phyloP scores from a whole-genome alignment of 2,113 vertebrate species.

The Genyomyrus donnyi region DNA sequence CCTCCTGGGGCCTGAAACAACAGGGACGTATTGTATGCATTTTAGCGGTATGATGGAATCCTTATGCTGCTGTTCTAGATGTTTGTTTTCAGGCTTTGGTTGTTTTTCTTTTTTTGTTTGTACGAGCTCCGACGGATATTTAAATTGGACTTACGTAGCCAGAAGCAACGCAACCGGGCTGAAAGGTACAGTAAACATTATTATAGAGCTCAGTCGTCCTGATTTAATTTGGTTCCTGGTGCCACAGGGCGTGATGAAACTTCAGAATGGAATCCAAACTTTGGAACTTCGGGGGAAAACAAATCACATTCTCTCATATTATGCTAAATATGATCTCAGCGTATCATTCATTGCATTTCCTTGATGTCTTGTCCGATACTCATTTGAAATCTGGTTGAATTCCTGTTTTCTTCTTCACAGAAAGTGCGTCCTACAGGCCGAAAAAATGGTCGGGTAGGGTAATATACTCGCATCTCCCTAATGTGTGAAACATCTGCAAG shows the following conservation, averaged over 20 bases:
- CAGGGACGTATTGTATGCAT: not conserved
- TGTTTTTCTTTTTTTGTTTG: not conserved
- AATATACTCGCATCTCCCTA: not conserved
- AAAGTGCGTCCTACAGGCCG: not conserved
- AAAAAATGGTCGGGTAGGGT: not conserved
- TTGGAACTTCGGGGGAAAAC: not conserved
- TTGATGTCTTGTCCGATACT: not conserved
- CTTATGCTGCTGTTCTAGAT: not conserved
- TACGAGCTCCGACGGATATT: not conserved
- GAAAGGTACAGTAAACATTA: not conserved
- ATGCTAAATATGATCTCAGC: not conserved
- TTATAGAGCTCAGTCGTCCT: not conserved
- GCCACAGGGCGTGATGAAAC: not conserved
- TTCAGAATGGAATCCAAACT: not conserved
- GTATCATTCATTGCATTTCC: not conserved
- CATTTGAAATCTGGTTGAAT: not conserved
- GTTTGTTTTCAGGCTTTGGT: not conserved
- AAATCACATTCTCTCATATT: not conserved
- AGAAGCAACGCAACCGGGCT: not conserved
- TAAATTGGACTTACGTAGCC: slow-evolving; percentile 5
- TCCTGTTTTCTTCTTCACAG: not conserved
- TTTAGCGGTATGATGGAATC: not conserved
- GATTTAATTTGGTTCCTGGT: not conserved
- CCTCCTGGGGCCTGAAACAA: not conserved
- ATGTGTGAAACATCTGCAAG: not conserved